phyloP scores from a whole-genome alignment of 2,797 vertebrate genomes.

The Spinus pinus region DNA sequence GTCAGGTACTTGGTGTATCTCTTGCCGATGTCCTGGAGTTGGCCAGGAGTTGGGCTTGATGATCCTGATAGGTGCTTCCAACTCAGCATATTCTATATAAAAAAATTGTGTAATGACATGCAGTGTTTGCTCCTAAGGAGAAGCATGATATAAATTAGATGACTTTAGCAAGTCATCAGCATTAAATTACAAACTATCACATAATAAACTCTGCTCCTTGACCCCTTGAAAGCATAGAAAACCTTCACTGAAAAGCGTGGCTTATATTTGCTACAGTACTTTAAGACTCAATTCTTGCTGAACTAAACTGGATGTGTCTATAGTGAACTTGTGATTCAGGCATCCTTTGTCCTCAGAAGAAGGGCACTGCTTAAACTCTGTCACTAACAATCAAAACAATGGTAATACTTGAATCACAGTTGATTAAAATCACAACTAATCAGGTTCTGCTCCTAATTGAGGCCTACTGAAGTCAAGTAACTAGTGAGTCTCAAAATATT shows the following conservation, averaged over 20 bases:
- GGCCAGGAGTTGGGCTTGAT: background rate
- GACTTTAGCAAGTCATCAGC: background rate
- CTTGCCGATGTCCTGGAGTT: accelerated
- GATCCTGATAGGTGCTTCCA: background rate
- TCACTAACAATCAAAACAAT: background rate
- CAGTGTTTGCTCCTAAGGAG: background rate
- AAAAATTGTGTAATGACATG: background rate
- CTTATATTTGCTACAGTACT: background rate
- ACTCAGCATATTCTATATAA: background rate
- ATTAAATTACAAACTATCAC: background rate
- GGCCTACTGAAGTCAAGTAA: background rate
- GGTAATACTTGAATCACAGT: background rate
- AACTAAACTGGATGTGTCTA: background rate
- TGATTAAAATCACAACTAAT: slow-evolving; percentile 2
- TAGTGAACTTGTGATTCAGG: background rate
- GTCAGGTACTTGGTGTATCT: background rate
- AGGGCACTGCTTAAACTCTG: background rate
- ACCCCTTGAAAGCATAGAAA: background rate
- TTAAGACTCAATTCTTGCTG: background rate
- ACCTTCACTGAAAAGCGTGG: background rate
- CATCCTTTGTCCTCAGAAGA: background rate
- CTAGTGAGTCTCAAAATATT: background rate
- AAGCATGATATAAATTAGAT: background rate
- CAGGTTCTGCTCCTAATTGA: background rate
- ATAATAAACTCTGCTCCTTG: background rate